Conservation (phyloP, 2,797 vertebrate species). For the Myripristis murdjan region DNA sequence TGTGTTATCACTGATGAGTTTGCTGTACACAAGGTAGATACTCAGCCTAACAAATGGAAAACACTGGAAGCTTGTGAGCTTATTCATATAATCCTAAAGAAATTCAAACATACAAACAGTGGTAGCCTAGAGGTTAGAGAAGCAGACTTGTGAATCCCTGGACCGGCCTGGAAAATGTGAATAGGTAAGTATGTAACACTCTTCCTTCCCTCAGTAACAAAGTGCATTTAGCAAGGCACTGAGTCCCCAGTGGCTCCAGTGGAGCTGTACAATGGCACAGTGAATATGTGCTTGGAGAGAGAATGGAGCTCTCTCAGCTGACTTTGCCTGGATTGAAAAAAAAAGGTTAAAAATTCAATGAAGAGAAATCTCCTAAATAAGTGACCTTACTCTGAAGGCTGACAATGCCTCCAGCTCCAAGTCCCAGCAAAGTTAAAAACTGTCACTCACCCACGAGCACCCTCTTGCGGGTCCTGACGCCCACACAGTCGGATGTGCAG, state of each 20-base stretch:
- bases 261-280: too few species aligned
- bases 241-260: neutral
- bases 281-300: neutral
- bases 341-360: neutral
- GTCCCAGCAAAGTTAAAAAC: neutral
- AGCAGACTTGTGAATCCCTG: too few species aligned
- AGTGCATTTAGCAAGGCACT: too few species aligned
- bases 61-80: neutral
- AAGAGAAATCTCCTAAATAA: neutral
- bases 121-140: too few species aligned
- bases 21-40: too few species aligned
- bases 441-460: conserved; percentile 88
- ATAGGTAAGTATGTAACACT: too few species aligned
- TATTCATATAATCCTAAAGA: neutral
- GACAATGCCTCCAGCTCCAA: conserved; percentile 4
- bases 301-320: neutral
- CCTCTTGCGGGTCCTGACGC: conserved; percentile 93
- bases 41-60: neutral
- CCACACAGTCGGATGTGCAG: conserved; percentile 94
- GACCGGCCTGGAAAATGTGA: too few species aligned
- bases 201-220: too few species aligned
- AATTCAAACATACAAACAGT: neutral
- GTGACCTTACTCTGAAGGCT: conserved; percentile 2
- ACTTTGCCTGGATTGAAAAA: neutral
- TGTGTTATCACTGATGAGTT: too few species aligned